phyloP scores from a whole-genome alignment of 1,140 invertebrate genomes.

The Mycetomoellerius zeteki region DNA sequence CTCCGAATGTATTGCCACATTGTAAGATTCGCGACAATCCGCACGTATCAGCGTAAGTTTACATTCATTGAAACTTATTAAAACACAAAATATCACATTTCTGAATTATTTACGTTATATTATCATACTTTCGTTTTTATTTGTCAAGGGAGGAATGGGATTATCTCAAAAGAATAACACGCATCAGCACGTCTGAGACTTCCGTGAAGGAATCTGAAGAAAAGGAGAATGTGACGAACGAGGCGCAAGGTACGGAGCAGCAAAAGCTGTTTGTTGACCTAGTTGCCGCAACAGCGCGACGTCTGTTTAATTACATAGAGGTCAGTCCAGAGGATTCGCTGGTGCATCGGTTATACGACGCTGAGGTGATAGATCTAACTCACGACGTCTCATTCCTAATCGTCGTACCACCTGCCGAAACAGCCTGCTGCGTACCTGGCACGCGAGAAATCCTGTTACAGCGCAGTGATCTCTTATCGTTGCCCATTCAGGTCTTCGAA shows the following conservation, averaged over 20 bases:
- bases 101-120: too few relatives aligned
- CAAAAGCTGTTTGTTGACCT: constrained; percentile 93
- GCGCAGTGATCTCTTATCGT: constrained; percentile 92
- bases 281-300: constrained; percentile 90
- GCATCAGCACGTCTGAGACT: constrained; percentile 78
- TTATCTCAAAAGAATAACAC: constrained; percentile 89
- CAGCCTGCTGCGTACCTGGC: constrained; percentile 96
- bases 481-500: constrained; percentile 97
- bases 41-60: constrained; percentile 96
- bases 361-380: constrained; percentile 96
- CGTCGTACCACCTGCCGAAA: constrained; percentile 95
- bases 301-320: constrained; percentile 93
- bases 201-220: constrained; percentile 82
- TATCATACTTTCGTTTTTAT: not conserved
- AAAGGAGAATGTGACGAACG: constrained; percentile 86
- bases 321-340: constrained; percentile 90
- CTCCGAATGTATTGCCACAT: constrained; percentile 97
- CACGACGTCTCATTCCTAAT: constrained; percentile 96
- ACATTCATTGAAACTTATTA: too few relatives aligned
- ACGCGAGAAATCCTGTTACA: constrained; percentile 94
- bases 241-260: constrained; percentile 89
- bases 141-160: constrained; percentile 95
- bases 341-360: constrained; percentile 94
- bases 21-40: constrained; percentile 97
- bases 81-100: not conserved